Conservation (phyloP, 23 tunicate genomes). For the Diplosoma virens region DNA sequence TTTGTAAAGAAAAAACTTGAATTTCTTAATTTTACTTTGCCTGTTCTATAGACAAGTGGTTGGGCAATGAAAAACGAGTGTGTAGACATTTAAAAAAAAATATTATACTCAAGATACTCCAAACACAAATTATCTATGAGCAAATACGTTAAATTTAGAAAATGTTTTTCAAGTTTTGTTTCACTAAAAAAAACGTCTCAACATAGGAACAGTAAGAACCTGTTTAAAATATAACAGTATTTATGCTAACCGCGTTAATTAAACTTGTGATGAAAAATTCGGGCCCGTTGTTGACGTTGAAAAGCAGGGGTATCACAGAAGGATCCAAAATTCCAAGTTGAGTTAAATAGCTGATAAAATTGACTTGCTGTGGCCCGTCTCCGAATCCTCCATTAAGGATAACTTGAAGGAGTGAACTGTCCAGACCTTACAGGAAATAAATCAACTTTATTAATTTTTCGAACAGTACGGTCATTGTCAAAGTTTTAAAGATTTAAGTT, state of each 20-base stretch:
- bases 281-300: constrained; percentile 69
- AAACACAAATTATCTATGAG: too few species aligned
- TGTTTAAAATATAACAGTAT: not conserved
- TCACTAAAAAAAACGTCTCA: too few species aligned
- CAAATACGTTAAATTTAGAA: too few species aligned
- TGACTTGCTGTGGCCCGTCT: constrained; percentile 51
- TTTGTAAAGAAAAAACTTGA: too few species aligned
- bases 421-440: constrained; percentile 21
- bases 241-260: constrained; percentile 42
- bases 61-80: too few species aligned
- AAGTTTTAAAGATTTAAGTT: not conserved
- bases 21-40: too few species aligned
- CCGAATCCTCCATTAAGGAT: constrained; percentile 74
- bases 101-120: not conserved
- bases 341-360: constrained; percentile 79
- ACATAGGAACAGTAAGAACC: too few species aligned
- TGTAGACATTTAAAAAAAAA: not conserved
- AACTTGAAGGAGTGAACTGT: constrained; percentile 43
- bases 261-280: constrained; percentile 71
- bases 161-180: too few species aligned
- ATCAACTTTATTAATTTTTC: not conserved
- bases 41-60: too few species aligned
- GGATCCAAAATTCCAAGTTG: constrained; percentile 59
- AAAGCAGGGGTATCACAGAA: constrained; percentile 70
- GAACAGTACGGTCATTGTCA: not conserved